phyloP scores from a whole-genome alignment of 2,888 invertebrate species.

The Caenorhabditis zanzibari region DNA sequence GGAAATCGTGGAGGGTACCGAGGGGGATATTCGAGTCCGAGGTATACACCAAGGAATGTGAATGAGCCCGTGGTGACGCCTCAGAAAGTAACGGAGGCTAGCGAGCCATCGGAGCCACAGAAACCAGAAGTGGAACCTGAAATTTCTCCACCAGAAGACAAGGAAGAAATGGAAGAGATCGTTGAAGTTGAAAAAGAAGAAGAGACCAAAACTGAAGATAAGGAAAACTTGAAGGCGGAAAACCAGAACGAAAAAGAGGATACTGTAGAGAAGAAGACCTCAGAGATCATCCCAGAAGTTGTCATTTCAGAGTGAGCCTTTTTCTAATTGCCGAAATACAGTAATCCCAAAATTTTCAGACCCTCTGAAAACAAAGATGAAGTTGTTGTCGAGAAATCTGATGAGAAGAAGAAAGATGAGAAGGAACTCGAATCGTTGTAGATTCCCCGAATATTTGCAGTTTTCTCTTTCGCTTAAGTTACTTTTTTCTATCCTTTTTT shows the following conservation, averaged over 20 bases:
- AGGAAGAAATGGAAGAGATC: neutral
- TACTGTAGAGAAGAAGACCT: neutral
- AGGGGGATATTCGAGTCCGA: neutral
- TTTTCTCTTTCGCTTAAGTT: neutral
- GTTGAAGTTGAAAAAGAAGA: neutral
- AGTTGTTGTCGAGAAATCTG: too few relatives aligned
- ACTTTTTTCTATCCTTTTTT: neutral
- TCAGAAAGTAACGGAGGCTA: neutral
- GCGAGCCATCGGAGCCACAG: neutral
- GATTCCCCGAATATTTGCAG: neutral
- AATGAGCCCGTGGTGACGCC: neutral
- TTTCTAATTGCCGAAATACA: neutral
- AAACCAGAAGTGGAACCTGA: neutral
- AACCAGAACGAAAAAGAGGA: neutral
- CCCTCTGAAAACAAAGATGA: neutral
- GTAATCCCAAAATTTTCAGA: neutral
- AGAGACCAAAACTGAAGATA: neutral
- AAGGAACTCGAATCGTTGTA: neutral
- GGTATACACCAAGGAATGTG: neutral
- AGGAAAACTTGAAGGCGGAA: neutral
- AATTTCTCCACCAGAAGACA: neutral
- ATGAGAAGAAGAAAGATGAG: neutral
- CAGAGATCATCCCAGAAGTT: neutral
- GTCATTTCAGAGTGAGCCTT: neutral
- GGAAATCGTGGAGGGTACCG: conserved; percentile 36